phyloP scores from a whole-genome alignment of 2,888 invertebrate genomes.

The Drosophila mercatorum region DNA sequence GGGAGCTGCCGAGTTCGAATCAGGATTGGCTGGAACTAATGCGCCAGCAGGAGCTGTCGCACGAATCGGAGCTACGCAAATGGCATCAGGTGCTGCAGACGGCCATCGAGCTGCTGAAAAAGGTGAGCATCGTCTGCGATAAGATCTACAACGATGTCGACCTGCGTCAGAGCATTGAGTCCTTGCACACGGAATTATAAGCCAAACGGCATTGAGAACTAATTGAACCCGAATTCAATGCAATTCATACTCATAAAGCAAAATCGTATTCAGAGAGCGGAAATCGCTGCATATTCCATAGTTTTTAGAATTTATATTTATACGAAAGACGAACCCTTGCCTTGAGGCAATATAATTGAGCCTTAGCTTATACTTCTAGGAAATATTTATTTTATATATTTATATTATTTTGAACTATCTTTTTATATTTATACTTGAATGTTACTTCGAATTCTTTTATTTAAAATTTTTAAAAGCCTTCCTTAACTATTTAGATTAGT shows the following conservation, averaged over 20 bases:
- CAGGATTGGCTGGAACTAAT: slow-evolving; percentile 93
- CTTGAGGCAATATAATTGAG: slow-evolving; percentile 3
- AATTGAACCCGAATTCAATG: slow-evolving; percentile 37
- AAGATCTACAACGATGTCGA: slow-evolving; percentile 81
- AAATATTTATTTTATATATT: background rate
- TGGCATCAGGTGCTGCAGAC: slow-evolving; percentile 92
- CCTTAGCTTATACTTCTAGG: background rate
- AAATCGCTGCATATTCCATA: slow-evolving; percentile 59
- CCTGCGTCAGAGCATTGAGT: slow-evolving; percentile 80
- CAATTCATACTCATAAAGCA: slow-evolving; percentile 53
- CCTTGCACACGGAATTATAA: slow-evolving; percentile 74
- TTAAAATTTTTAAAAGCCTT: background rate
- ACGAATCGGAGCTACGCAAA: slow-evolving; percentile 91
- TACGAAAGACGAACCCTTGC: slow-evolving; percentile 1
- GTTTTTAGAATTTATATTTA: slow-evolving; percentile 13
- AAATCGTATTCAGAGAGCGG: slow-evolving; percentile 43
- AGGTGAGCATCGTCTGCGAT: slow-evolving; percentile 87
- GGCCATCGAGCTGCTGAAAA: slow-evolving; percentile 89
- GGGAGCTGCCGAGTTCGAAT: slow-evolving; percentile 89
- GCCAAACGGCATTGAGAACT: slow-evolving; percentile 13
- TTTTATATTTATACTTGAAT: background rate
- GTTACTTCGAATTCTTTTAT: background rate
- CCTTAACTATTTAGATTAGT: background rate
- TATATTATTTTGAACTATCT: background rate
- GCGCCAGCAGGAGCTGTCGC: slow-evolving; percentile 92